A percentile compares a stretch with the other conserved stretches of the same genome.
Conservation (phyloP, 2,888 invertebrate genomes). For the Acrocyrtus sp. region DNA sequence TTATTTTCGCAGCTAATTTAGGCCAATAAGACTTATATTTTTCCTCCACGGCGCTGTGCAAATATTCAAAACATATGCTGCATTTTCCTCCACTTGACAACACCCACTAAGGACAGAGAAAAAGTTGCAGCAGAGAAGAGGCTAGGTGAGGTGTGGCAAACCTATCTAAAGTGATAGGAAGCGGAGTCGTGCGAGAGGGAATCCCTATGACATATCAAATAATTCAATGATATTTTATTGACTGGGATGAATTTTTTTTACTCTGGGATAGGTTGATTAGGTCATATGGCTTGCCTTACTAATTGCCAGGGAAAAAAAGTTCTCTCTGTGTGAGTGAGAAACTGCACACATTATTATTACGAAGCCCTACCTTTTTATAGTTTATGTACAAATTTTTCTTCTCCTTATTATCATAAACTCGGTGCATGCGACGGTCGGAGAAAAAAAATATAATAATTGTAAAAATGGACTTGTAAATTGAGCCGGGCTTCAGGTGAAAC, state of each 20-base stretch:
- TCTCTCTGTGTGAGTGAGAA: too few relatives aligned
- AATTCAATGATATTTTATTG: slow-evolving; percentile 46
- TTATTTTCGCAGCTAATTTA: slow-evolving; percentile 52
- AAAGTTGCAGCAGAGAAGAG: background rate
- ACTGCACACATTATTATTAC: too few relatives aligned
- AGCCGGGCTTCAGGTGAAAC: too few relatives aligned
- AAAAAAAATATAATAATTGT: too few relatives aligned
- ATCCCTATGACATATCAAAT: slow-evolving; percentile 43
- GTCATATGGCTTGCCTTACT: slow-evolving; percentile 46
- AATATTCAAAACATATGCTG: slow-evolving; percentile 34
- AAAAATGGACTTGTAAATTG: too few relatives aligned
- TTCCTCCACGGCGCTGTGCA: slow-evolving; percentile 10
- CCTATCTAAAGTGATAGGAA: background rate
- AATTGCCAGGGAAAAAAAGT: slow-evolving; percentile 27
- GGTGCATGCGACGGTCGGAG: too few relatives aligned
- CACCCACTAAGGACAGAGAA: background rate
- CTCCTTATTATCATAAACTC: too few relatives aligned
- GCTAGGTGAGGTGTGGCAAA: slow-evolving; percentile 31
- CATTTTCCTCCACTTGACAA: background rate
- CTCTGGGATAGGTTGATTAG: slow-evolving; percentile 29
- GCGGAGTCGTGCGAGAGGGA: slow-evolving; percentile 24
- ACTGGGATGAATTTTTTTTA: slow-evolving; percentile 1
- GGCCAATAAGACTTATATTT: slow-evolving; percentile 43
- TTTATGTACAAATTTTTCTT: too few relatives aligned
- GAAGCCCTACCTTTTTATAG: too few relatives aligned